Base-by-base conservation (phyloP, 2,113 vertebrate genomes). In the Plestiodon gilberti region DNA sequence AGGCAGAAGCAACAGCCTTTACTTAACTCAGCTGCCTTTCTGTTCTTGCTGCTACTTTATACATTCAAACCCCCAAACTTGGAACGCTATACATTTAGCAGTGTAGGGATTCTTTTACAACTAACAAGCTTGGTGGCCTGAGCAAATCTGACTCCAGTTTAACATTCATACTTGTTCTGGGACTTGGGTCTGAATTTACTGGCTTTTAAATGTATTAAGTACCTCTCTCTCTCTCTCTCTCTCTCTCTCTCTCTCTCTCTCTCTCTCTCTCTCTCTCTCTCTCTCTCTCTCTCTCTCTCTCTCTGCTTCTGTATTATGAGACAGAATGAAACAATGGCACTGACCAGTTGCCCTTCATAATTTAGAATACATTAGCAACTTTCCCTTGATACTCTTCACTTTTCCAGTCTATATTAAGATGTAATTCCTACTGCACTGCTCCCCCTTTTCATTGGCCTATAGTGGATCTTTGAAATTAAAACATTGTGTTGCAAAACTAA, bases 41-140 rank as follows among this genome's bases (percentile, higher is more conserved):
- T 86, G 40, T 89, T 89, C 88, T 85, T 91, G 87, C 88, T 87
- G 85, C 89, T 92, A 89, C 90, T 91, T 95, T 89, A 92, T 91
- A 93, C 92, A 95, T 93, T 93, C 88, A 94, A 94, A 92, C 89
- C 90, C 82, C 86, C 30, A 87, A 86, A 86, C 93, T 90, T 88
- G 91, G 89, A 80, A 92, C 83, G 79, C 87, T 89, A 88, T 80
- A 23, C 90, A 92, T 94, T 93, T 91, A 91, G 90, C 93, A 84
- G 81, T 89, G 84, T 91, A 48, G 88, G 75, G 78, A 11, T 76
- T 88, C 83, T 90, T 92, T 94, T 92, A 74, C 91, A 91, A 55
- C 86, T 89, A 86, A 93, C 92, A 94, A 81, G 75, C 77, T 2
- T 80, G 77, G 90, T 89, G 88, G 81, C 71, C 75, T 89, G 38